Conservation (phyloP, 1,140 invertebrate species). For the Dendroctonus ponderosae region DNA sequence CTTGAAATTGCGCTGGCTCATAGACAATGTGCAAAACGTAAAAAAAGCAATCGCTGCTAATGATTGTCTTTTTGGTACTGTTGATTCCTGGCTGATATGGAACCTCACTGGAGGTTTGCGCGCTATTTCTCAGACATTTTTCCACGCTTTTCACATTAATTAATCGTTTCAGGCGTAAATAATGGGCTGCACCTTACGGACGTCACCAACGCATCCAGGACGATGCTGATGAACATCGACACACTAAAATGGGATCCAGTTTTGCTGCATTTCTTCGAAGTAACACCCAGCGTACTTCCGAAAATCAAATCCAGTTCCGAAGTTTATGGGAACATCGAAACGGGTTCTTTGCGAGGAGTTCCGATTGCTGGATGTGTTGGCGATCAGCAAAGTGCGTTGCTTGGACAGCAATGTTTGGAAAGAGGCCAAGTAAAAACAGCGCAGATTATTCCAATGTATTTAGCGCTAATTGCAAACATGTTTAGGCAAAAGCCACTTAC, state of each 20-base stretch:
- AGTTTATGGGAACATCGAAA: slow-evolving; percentile 72
- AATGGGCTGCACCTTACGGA: slow-evolving; percentile 88
- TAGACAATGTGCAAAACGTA: slow-evolving; percentile 81
- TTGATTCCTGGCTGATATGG: slow-evolving; percentile 97
- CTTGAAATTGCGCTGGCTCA: slow-evolving; percentile 88
- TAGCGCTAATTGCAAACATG: slow-evolving; percentile 1
- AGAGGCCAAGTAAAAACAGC: slow-evolving; percentile 64
- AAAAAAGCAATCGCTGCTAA: slow-evolving; percentile 67
- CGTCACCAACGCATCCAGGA: slow-evolving; percentile 96
- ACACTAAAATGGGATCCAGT: slow-evolving; percentile 88
- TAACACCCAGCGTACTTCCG: slow-evolving; percentile 79
- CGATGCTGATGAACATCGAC: slow-evolving; percentile 96
- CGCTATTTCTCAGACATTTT: background rate
- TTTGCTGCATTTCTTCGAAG: slow-evolving; percentile 83
- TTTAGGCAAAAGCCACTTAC: slow-evolving; percentile 88
- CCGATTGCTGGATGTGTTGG: slow-evolving; percentile 87
- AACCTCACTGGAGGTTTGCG: slow-evolving; percentile 79
- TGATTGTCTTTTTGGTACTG: slow-evolving; percentile 87
- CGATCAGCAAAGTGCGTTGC: slow-evolving; percentile 91
- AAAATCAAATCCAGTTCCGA: slow-evolving; percentile 88
- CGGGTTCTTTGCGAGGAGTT: slow-evolving; percentile 71
- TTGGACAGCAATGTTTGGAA: slow-evolving; percentile 91
- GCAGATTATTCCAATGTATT: background rate
- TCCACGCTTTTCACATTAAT: background rate
- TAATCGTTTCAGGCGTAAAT: slow-evolving; percentile 51